Conservation (phyloP, 1,140 invertebrate species). For the Homarus americanus region DNA sequence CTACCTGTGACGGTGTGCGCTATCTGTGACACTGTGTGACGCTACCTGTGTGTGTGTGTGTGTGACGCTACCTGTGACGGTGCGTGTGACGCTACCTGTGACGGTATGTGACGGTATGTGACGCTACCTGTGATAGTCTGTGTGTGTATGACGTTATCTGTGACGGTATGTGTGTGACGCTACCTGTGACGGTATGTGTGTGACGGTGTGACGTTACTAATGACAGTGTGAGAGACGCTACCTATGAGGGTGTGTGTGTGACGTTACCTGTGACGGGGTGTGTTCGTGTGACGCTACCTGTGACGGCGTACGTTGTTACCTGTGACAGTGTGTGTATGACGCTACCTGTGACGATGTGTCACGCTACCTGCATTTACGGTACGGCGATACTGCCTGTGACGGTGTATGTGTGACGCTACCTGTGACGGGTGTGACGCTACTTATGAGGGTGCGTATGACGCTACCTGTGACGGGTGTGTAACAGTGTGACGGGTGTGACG, state of each 20-base stretch:
- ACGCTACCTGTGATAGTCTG: not conserved
- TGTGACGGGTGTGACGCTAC: no score
- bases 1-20: not conserved
- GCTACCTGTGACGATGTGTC: not conserved
- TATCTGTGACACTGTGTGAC: not conserved
- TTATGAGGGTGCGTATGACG: no score
- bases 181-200: not conserved
- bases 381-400: no score
- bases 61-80: not conserved
- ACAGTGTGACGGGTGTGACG: no score
- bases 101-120: not conserved
- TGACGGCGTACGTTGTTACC: no score
- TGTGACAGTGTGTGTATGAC: no score
- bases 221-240: not conserved
- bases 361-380: constrained; percentile 3
- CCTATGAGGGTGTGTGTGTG: not conserved
- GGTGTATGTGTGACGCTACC: no score
- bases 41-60: not conserved
- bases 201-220: not conserved
- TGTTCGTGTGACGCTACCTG: no score
- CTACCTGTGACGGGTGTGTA: not conserved
- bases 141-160: not conserved
- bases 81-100: not conserved
- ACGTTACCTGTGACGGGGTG: not conserved
- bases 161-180: not conserved